phyloP scores from a whole-genome alignment of 1,140 invertebrate genomes.

The Dryas iulia region DNA sequence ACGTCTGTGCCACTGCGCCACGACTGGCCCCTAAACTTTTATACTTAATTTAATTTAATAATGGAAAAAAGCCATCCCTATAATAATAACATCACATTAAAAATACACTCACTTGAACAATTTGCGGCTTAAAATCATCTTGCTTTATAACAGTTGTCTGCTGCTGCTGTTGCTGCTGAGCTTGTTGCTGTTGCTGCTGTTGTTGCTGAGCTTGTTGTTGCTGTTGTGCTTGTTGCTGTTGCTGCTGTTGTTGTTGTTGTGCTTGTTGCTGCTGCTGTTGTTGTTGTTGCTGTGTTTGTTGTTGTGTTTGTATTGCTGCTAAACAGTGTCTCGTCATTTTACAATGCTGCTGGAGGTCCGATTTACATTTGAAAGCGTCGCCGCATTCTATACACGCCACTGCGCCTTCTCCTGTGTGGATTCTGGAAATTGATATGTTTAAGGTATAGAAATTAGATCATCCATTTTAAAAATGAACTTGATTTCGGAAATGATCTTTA shows the following conservation, averaged over 20 bases:
- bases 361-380: constrained; percentile 87
- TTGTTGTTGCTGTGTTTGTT: constrained; percentile 53
- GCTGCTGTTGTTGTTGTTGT: constrained; percentile 34
- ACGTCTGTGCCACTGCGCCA: too few relatives aligned
- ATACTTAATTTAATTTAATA: too few relatives aligned
- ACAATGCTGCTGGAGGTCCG: constrained; percentile 85
- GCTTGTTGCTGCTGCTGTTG: constrained; percentile 60
- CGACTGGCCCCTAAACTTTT: too few relatives aligned
- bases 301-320: constrained; percentile 45
- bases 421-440: constrained; percentile 52
- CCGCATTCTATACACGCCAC: constrained; percentile 87
- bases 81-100: constrained; percentile 11
- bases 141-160: constrained; percentile 72
- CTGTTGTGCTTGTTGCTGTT: neutral
- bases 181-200: constrained; percentile 37
- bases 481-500: too few relatives aligned
- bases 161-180: constrained; percentile 48
- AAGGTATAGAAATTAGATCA: too few relatives aligned
- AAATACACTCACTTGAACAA: constrained; percentile 61
- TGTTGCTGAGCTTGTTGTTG: constrained; percentile 30
- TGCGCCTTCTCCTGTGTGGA: constrained; percentile 68
- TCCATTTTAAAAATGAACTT: too few relatives aligned
- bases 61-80: too few relatives aligned
- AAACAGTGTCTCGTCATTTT: constrained; percentile 82
- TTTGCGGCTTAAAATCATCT: constrained; percentile 77